phyloP scores from a whole-genome alignment of 2,113 vertebrate genomes.

The Chrysochloris asiatica region DNA sequence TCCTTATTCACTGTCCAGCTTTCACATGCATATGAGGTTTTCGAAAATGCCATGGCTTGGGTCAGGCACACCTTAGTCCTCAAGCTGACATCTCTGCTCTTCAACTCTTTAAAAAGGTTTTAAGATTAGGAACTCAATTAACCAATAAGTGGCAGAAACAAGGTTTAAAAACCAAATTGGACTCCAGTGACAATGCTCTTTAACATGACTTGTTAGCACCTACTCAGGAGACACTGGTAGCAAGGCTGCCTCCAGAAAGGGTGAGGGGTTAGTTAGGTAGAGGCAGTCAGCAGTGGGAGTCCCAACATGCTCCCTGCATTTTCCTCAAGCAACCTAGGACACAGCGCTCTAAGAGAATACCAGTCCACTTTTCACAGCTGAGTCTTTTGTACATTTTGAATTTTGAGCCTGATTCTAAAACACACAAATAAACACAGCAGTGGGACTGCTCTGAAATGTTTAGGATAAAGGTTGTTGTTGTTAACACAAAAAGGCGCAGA shows the following conservation, averaged over 20 bases:
- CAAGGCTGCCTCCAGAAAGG: too few species aligned
- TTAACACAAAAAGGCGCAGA: neutral
- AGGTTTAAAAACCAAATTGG: neutral
- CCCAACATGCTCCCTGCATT: fast-evolving
- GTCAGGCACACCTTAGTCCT: too few species aligned
- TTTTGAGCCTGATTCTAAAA: neutral
- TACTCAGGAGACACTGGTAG: neutral
- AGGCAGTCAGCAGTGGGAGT: too few species aligned
- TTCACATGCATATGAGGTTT: too few species aligned
- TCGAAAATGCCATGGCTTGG: too few species aligned
- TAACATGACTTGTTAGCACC: too few species aligned
- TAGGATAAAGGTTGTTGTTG: neutral
- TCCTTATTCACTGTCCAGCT: too few species aligned
- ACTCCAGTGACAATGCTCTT: neutral
- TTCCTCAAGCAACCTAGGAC: fast-evolving
- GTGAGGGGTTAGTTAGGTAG: fast-evolving
- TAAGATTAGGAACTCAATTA: neutral
- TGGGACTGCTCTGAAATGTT: neutral
- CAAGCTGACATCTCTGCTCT: too few species aligned
- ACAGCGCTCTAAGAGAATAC: neutral
- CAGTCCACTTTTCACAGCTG: too few species aligned
- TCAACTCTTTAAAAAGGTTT: too few species aligned
- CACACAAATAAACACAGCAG: neutral
- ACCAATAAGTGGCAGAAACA: neutral
- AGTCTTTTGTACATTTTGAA: neutral